Conservation (phyloP, 2,888 invertebrate species). For the Cosmia trapezina region DNA sequence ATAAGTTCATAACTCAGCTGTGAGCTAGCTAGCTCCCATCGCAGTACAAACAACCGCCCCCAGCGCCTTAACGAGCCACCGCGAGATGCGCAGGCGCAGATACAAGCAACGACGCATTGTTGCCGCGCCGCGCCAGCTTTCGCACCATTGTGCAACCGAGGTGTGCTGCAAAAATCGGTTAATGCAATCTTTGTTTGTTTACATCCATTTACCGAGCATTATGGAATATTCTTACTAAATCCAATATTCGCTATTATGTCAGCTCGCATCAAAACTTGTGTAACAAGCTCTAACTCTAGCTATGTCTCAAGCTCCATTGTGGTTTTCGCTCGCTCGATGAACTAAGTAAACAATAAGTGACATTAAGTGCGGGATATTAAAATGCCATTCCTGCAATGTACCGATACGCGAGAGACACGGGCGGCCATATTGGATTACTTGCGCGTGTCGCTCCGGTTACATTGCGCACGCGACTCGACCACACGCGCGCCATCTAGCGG, state of each 20-base stretch:
- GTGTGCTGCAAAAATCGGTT: constrained; percentile 84
- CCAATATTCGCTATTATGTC: constrained; percentile 47
- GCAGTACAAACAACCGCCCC: constrained; percentile 84
- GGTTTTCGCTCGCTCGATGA: constrained; percentile 81
- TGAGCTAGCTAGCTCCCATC: constrained; percentile 76
- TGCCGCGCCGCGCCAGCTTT: constrained; percentile 88
- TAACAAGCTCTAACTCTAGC: constrained; percentile 38
- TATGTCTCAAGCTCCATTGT: constrained; percentile 66
- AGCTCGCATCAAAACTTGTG: constrained; percentile 40
- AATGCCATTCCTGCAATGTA: constrained; percentile 88
- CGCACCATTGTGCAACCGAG: constrained; percentile 87
- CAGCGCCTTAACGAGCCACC: constrained; percentile 87
- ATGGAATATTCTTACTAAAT: constrained; percentile 67
- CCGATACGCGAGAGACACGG: constrained; percentile 84
- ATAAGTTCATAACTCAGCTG: constrained; percentile 76
- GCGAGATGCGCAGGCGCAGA: constrained; percentile 86
- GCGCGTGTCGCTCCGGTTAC: constrained; percentile 89
- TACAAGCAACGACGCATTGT: constrained; percentile 87
- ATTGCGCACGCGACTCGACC: constrained; percentile 89
- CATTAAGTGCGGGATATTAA: constrained; percentile 87
- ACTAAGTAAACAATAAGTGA: constrained; percentile 88
- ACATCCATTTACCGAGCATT: constrained; percentile 78
- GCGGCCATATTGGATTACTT: constrained; percentile 89
- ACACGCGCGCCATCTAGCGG: constrained; percentile 88
- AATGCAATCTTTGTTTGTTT: constrained; percentile 88